Evolutionary conservation across 23 tunicate genomes (phyloP).

Genomic region (Styela clava): DNA sequence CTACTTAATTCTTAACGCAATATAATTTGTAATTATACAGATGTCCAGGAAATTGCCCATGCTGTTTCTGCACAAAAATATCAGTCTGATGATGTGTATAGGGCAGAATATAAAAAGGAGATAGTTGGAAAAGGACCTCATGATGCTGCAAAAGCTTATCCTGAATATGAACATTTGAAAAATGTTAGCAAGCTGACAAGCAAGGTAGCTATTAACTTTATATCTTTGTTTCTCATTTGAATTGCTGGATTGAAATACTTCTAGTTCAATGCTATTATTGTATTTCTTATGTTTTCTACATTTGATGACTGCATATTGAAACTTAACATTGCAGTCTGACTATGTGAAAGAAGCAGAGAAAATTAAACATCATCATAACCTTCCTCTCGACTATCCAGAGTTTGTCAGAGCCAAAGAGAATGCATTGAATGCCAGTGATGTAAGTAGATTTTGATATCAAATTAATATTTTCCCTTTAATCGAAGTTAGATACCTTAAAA

Average conservation of each 20-base stretch:
- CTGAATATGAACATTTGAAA: constrained; percentile 28
- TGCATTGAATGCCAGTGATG: constrained; percentile 78
- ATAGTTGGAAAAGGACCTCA: constrained; percentile 24
- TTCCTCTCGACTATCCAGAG: constrained; percentile 86
- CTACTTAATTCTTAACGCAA: too few species aligned
- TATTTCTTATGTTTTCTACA: neutral
- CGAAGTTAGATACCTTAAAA: too few species aligned
- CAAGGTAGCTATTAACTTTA: constrained; percentile 8
- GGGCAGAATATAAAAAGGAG: constrained; percentile 15
- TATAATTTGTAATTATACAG: too few species aligned
- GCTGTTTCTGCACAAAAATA: constrained; percentile 22
- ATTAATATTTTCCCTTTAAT: neutral
- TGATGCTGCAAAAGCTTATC: constrained; percentile 25
- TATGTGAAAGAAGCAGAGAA: constrained; percentile 85
- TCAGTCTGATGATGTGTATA: constrained; percentile 11
- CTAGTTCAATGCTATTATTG: neutral
- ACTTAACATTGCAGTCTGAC: constrained; percentile 31
- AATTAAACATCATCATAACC: constrained; percentile 81
- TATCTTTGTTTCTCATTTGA: neutral
- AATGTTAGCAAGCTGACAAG: constrained; percentile 13
- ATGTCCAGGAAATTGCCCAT: constrained; percentile 33
- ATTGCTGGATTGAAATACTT: neutral
- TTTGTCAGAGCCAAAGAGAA: constrained; percentile 82
- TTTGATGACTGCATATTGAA: too few species aligned
- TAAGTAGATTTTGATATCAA: constrained; percentile 38